Base-by-base conservation (phyloP, 2,888 invertebrate genomes). In the Lycaena phlaeas region DNA sequence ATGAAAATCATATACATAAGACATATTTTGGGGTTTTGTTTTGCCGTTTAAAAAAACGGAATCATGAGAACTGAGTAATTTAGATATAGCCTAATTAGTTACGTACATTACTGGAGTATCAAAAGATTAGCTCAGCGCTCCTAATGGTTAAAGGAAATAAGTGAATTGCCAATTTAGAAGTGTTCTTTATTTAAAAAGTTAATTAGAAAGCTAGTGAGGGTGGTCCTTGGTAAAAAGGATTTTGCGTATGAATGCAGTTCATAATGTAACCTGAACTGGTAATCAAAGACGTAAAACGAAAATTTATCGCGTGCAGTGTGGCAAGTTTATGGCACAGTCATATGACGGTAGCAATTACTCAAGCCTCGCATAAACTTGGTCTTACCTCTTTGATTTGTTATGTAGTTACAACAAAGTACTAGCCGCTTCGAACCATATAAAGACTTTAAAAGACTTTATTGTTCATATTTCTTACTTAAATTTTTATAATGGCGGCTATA, bases 241-340 rank as follows among this genome's bases (percentile, higher is more conserved):
- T 53, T 54, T 48, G 58, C 57, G 59, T 63, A 63, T 63, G 64
- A 66, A 61, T 55, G 57, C 55, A 58, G 63, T 62, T 65, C 66
- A 65, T 60, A 64, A 56, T 59, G 82, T 71, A 82, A 84, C 77
- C 59, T 61, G 81, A 82, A 72, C 64, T 54, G 69, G 77, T 76
- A 81, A 82, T 82, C 79, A 82, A 77, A 79, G 71, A 73, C 68
- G 68, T 75, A 75, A 76, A 77, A 75, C 71, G 67, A 64, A 64
- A 76, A 74, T 79, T 79, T 81, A 81, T 77, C 76, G 77, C 74
- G 71, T 68, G 73, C 73, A 71, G 59, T 74, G 71, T 74, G 59
- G 65, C 60, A 65, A 70, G 74, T 79, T 75, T 78, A 82, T 79
- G 76, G 79, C 77, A 68, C 68, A 64, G 63, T 64, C 68, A 69